These are phyloP conservation scores for Leptothorax acervorum DNA, from an alignment of 2,888 invertebrate genomes.

Conservation along the genomic window DNA sequence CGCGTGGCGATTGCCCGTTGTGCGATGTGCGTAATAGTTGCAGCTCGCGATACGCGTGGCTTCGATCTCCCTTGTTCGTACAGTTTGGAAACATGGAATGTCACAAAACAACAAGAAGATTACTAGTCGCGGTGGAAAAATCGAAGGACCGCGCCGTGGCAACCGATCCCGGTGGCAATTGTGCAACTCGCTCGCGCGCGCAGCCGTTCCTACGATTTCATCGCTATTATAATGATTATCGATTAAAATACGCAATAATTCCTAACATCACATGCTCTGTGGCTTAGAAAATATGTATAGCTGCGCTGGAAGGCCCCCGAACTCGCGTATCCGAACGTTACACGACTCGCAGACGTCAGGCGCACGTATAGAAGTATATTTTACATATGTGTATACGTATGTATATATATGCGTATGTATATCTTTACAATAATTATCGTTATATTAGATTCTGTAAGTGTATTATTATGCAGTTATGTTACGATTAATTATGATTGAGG, in stretches of 20 bases:
- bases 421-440: slow-evolving; percentile 66
- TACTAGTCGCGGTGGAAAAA: slow-evolving; percentile 65
- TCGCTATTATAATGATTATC: slow-evolving; percentile 58
- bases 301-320: slow-evolving; percentile 69
- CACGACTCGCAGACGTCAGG: slow-evolving; percentile 57
- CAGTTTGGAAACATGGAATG: slow-evolving; percentile 83
- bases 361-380: slow-evolving; percentile 49
- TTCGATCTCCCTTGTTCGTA: slow-evolving; percentile 67
- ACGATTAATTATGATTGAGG: slow-evolving; percentile 68
- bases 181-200: slow-evolving; percentile 38
- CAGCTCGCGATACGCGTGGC: slow-evolving; percentile 56
- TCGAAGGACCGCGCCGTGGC: slow-evolving; percentile 70
- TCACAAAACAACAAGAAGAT: slow-evolving; percentile 80
- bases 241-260: slow-evolving; percentile 74
- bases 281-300: slow-evolving; percentile 73
- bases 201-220: slow-evolving; percentile 65
- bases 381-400: slow-evolving; percentile 57
- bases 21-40: slow-evolving; percentile 47
- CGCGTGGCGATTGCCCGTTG: slow-evolving; percentile 26
- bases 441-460: slow-evolving; percentile 73
- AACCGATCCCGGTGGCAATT: slow-evolving; percentile 64
- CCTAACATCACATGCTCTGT: slow-evolving; percentile 81
- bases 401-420: slow-evolving; percentile 64
- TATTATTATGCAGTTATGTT: slow-evolving; percentile 69
- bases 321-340: slow-evolving; percentile 43